A percentile compares a stretch with the other conserved stretches of the same genome.
Conservation (phyloP, 1,140 invertebrate species). For the Drosophila novamexicana region DNA sequence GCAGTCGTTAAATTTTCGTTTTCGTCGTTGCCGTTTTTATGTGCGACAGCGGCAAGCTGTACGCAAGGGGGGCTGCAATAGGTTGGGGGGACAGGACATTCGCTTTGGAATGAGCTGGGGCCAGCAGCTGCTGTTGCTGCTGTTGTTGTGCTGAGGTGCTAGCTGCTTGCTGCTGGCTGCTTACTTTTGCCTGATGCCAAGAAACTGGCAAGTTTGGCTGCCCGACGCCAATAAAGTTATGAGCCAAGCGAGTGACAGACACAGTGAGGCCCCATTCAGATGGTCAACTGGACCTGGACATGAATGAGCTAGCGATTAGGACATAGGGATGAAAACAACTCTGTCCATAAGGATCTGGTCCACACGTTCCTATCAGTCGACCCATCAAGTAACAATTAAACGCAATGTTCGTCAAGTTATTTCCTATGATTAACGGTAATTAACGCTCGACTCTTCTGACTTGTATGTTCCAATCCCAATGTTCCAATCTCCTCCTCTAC, state of each 20-base stretch:
- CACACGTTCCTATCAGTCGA: too few species aligned
- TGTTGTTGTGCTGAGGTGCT: slow-evolving; percentile 57
- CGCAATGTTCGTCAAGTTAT: too few species aligned
- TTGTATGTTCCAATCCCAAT: too few species aligned
- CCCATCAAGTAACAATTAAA: too few species aligned
- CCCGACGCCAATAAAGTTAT: slow-evolving; percentile 66
- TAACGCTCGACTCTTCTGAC: too few species aligned
- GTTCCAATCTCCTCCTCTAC: too few species aligned
- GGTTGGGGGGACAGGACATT: background rate
- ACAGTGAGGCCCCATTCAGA: slow-evolving; percentile 32
- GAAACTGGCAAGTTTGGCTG: slow-evolving; percentile 68
- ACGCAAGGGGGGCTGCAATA: background rate
- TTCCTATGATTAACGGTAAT: too few species aligned
- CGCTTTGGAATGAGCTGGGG: slow-evolving; percentile 32
- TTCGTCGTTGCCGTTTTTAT: slow-evolving; percentile 78
- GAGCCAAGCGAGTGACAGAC: slow-evolving; percentile 42
- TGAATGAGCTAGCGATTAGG: too few species aligned
- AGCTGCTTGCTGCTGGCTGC: slow-evolving; percentile 34
- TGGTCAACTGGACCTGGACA: slow-evolving; percentile 36
- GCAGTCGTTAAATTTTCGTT: slow-evolving; percentile 82
- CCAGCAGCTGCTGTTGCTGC: slow-evolving; percentile 49
- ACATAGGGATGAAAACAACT: too few species aligned
- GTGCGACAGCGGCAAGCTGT: slow-evolving; percentile 68
- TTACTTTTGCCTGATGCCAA: slow-evolving; percentile 64
- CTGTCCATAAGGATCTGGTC: too few species aligned